Evolutionary conservation across 2,113 vertebrate species (phyloP).

Genomic region (Tautogolabrus adspersus): DNA sequence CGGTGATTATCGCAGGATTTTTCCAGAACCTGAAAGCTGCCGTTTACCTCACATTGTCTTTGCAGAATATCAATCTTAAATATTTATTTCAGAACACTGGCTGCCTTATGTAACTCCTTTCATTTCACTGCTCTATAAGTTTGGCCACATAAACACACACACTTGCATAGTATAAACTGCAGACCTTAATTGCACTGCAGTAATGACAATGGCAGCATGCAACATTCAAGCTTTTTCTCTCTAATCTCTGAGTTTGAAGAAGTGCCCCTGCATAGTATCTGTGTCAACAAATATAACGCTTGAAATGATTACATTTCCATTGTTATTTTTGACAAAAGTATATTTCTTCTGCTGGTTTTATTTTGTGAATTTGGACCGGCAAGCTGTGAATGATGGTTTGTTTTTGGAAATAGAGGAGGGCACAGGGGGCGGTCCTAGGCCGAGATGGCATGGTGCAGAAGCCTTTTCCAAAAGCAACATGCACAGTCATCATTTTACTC

Average conservation of each 20-base stretch:
- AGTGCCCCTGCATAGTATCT: conserved; percentile 1
- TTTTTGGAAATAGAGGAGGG: conserved; percentile 35
- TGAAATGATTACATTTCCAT: conserved; percentile 36
- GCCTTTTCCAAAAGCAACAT: conserved; percentile 52
- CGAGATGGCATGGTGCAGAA: conserved; percentile 17
- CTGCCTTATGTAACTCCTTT: background rate
- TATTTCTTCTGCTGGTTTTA: conserved; percentile 43
- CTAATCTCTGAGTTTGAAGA: conserved; percentile 43
- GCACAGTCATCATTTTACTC: conserved; percentile 59
- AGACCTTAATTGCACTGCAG: conserved; percentile 18
- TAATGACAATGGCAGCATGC: conserved; percentile 40
- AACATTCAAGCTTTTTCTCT: conserved; percentile 41
- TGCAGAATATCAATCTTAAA: background rate
- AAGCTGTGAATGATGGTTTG: conserved; percentile 51
- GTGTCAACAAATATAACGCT: conserved; percentile 38
- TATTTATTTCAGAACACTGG: conserved; percentile 1
- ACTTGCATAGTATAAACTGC: conserved; percentile 26
- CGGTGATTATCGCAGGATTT: background rate
- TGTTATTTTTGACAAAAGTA: conserved; percentile 39
- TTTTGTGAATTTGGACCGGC: conserved; percentile 38
- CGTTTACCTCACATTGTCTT: background rate
- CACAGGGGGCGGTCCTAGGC: conserved; percentile 15
- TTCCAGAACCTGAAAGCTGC: background rate
- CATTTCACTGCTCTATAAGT: conserved; percentile 7
- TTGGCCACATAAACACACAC: background rate